Percentiles rank a stretch among this genome's conserved stretches.
Evolutionary conservation across 2,888 invertebrate species (phyloP).

Genomic region (Auanema sp.): DNA sequence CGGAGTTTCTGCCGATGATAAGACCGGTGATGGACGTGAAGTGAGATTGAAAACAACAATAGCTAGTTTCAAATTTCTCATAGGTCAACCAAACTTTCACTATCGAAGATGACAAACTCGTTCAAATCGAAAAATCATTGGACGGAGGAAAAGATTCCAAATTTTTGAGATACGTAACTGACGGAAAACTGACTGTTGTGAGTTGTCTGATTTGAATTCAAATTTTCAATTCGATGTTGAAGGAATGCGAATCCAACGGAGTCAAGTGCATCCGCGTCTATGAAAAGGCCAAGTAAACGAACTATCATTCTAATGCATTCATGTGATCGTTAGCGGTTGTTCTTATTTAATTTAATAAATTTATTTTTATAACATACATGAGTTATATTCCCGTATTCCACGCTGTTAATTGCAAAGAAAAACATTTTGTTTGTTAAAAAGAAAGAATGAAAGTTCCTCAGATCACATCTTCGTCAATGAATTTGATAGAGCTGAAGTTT

Average conservation of each 20-base stretch:
- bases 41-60: slow-evolving; percentile 27
- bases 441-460: slow-evolving; percentile 1
- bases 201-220: slow-evolving; percentile 17
- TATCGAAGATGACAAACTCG: slow-evolving; percentile 51
- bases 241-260: slow-evolving; percentile 37
- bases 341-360: neutral
- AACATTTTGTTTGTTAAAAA: slow-evolving; percentile 19
- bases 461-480: slow-evolving; percentile 45
- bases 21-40: slow-evolving; percentile 60
- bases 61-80: slow-evolving; percentile 10
- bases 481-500: slow-evolving; percentile 47
- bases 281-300: slow-evolving; percentile 32
- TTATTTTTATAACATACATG: slow-evolving; percentile 1
- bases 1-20: slow-evolving; percentile 51
- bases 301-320: neutral
- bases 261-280: slow-evolving; percentile 53
- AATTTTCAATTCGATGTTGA: slow-evolving; percentile 7
- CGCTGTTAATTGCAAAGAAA: neutral
- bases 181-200: slow-evolving; percentile 52
- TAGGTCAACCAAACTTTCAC: slow-evolving; percentile 48
- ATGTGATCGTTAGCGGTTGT: too few relatives aligned
- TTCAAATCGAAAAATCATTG: slow-evolving; percentile 52
- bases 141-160: slow-evolving; percentile 51
- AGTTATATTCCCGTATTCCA: neutral
- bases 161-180: slow-evolving; percentile 50